phyloP scores from a whole-genome alignment of 2,113 vertebrate genomes.

The Sapayoa aenigma region DNA sequence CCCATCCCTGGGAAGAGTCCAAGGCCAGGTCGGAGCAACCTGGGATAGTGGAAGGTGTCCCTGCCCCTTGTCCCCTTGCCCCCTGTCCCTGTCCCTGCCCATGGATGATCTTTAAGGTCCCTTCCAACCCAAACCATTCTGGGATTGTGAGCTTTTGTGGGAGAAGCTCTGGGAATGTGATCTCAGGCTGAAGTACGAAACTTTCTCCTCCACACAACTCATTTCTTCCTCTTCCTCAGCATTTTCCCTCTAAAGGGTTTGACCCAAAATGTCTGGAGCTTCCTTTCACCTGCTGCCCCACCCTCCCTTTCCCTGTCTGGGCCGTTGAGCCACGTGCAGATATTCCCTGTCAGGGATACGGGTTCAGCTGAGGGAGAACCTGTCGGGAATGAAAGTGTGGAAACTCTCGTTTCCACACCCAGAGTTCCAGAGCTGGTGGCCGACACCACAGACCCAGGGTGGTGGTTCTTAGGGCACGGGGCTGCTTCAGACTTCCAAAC shows the following conservation, averaged over 20 bases:
- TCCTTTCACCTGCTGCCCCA: not conserved
- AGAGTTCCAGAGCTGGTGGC: not conserved
- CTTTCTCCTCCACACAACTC: not conserved
- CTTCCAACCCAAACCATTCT: not conserved
- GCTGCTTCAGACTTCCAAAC: not conserved
- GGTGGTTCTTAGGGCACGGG: not conserved
- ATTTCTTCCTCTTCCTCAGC: not conserved
- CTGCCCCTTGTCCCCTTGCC: too few species aligned
- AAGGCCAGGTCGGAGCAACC: accelerated
- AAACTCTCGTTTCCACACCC: not conserved
- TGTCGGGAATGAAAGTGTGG: not conserved
- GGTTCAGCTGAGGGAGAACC: not conserved
- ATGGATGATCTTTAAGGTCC: not conserved
- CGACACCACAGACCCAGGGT: not conserved
- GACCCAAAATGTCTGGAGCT: not conserved
- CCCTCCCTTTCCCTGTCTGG: not conserved
- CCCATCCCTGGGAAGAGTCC: not conserved
- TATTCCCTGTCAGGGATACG: not conserved
- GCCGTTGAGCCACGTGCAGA: not conserved
- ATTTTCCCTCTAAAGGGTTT: not conserved
- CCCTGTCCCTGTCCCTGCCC: too few species aligned
- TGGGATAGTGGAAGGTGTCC: not conserved
- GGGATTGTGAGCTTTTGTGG: too few species aligned
- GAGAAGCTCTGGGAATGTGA: too few species aligned
- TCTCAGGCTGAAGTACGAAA: not conserved